Evolutionary conservation across 2,113 vertebrate species (phyloP).

Genomic region (Eurystomus gularis): DNA sequence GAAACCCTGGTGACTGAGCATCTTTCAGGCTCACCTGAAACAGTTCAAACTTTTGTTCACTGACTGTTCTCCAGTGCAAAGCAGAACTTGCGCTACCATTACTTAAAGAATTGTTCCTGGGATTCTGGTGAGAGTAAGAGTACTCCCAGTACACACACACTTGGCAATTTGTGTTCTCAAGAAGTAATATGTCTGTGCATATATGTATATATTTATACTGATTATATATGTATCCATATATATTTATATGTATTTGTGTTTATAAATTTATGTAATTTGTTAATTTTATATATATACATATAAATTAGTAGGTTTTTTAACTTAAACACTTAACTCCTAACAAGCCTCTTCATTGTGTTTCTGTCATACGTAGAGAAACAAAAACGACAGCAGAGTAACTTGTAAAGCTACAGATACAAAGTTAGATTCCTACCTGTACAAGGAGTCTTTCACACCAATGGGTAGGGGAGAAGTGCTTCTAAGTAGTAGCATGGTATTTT

Average conservation of each 20-base stretch:
- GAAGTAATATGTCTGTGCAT: fast-evolving
- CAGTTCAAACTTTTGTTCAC: background rate
- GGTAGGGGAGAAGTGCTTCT: background rate
- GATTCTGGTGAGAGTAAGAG: background rate
- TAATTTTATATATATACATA: background rate
- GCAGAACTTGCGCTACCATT: background rate
- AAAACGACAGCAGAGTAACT: background rate
- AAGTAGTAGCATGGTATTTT: background rate
- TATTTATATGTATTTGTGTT: background rate
- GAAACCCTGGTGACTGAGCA: slow-evolving; percentile 17
- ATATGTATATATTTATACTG: fast-evolving
- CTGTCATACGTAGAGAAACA: background rate
- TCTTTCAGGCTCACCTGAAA: slow-evolving; percentile 23
- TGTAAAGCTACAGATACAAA: background rate
- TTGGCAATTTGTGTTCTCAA: background rate
- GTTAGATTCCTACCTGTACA: background rate
- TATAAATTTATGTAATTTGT: background rate
- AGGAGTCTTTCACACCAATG: background rate
- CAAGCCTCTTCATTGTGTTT: background rate
- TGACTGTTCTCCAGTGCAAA: background rate
- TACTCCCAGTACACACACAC: fast-evolving
- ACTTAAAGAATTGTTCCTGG: background rate
- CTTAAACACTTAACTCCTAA: background rate
- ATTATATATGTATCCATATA: background rate
- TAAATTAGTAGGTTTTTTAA: background rate